These are phyloP conservation scores for Agrilus mali DNA, from an alignment of 2,888 invertebrate species.

Conservation along the genomic window DNA sequence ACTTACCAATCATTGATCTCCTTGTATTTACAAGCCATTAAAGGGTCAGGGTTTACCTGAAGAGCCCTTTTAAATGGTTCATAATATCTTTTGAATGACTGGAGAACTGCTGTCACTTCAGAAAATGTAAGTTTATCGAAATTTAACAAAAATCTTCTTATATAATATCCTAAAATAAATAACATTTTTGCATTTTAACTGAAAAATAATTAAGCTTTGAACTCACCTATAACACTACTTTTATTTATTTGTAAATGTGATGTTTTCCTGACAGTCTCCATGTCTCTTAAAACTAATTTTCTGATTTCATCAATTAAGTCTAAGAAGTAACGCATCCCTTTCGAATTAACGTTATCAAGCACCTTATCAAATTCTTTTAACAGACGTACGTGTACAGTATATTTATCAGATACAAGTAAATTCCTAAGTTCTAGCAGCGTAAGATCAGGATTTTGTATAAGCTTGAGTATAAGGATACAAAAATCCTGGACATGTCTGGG, in stretches of 20 bases:
- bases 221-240: constrained; percentile 53
- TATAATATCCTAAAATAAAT: constrained; percentile 57
- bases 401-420: constrained; percentile 49
- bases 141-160: constrained; percentile 67
- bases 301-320: constrained; percentile 24
- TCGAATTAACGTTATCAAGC: constrained; percentile 43
- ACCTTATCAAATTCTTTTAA: constrained; percentile 46
- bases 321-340: constrained; percentile 33
- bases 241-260: constrained; percentile 37
- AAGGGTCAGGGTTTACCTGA: not conserved
- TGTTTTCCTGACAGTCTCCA: constrained; percentile 9
- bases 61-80: not conserved
- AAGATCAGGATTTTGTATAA: constrained; percentile 74
- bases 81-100: constrained; percentile 59
- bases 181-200: constrained; percentile 15
- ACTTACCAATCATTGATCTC: constrained; percentile 7
- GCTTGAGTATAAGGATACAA: constrained; percentile 64
- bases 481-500: constrained; percentile 47
- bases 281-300: constrained; percentile 13
- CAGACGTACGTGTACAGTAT: constrained; percentile 43
- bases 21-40: not conserved
- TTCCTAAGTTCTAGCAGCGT: constrained; percentile 53
- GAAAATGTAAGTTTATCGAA: constrained; percentile 77
- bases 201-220: not conserved
- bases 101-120: constrained; percentile 63